Percentiles rank a stretch among this genome's conserved stretches.
Evolutionary conservation across 1,140 invertebrate species (phyloP).

Genomic region (Ectropis grisescens): DNA sequence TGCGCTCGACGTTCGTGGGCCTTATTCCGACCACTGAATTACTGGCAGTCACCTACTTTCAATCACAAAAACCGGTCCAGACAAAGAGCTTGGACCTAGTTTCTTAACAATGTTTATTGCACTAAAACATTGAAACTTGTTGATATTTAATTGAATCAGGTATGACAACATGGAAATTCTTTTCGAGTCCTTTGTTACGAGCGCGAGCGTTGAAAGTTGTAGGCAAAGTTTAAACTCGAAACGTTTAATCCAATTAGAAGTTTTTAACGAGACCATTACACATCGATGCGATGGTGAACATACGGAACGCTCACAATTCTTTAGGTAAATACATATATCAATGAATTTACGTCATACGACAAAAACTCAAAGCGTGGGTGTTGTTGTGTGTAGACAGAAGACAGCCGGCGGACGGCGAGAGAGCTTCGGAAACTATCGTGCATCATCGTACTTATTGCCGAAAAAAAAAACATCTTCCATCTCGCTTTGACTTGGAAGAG

Average conservation of each 20-base stretch:
- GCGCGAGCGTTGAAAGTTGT: too few species aligned
- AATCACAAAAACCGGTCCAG: constrained; percentile 34
- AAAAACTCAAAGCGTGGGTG: constrained; percentile 26
- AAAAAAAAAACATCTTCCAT: constrained; percentile 17
- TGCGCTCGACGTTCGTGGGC: constrained; percentile 10
- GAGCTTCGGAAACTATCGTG: constrained; percentile 31
- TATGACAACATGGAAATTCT: too few species aligned
- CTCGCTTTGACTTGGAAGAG: constrained; percentile 25
- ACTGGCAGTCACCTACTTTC: constrained; percentile 53
- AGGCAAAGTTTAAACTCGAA: too few species aligned
- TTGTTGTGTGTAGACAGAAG: constrained; percentile 18
- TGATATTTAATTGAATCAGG: constrained; percentile 3
- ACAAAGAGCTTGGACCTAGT: constrained; percentile 36
- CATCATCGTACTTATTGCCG: constrained; percentile 16
- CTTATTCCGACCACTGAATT: constrained; percentile 29
- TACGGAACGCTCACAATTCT: too few species aligned
- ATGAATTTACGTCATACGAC: constrained; percentile 42
- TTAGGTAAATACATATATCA: constrained; percentile 47
- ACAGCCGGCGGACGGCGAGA: constrained; percentile 30
- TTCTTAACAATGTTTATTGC: constrained; percentile 20
- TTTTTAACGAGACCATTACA: too few species aligned
- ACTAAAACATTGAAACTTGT: constrained; percentile 2
- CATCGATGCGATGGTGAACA: too few species aligned
- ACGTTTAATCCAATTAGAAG: too few species aligned
- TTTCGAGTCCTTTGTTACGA: too few species aligned